Evolutionary conservation across 92 coral and sea anemone genomes (phyloP), one percentile per base, ranked within the genome.

Genomic region (Heteractis magnifica): DNA sequence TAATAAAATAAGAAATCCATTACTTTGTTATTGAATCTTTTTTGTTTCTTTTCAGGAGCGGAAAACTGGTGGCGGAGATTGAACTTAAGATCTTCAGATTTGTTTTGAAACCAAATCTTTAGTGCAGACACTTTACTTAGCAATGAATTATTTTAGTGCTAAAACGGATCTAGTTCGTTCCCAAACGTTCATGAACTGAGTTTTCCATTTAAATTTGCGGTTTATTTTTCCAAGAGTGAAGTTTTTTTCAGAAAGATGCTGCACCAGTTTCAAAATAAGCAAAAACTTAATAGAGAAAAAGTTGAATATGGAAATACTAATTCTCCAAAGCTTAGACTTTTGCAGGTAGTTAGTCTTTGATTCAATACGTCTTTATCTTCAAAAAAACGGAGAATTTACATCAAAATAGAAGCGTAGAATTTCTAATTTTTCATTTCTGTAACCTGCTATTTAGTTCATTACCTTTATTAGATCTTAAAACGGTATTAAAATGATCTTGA

Each of bases 71-170:
- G 50, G 73, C 73, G 73, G 73, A 68, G 73, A 68, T 68, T 11
- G 73, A 21, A 68, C 49, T 68, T 68, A 68, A 68, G 73, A 68
- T 68, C 73, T 26, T 21, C 73, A 68, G 4, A 68, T 68, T 68
- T 68, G 73, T 68, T 68, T 68, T 68, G 73, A 68, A 68, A 68
- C 73, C 73, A 23, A 26, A 68, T 68, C 73, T 68, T 21, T 68
- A 68, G 41, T 68, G 49, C 73, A 21, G 23, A 68, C 73, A 21
- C 73, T 68, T 26, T 68, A 68, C 73, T 68, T 68, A 68, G 73
- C 26, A 23, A 62, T 62, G 70, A 62, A 62, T 62, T 18, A 62
- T 62, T 62, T 62, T 16, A 23, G 12, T 20, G 73, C 73, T 68
- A 26, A 68, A 68, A 68, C 73, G 73, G 73, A 68, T 68, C 73